These are phyloP conservation scores for Acanthopagrus latus DNA, from an alignment of 2,797 vertebrate species.

Conservation along the genomic window DNA sequence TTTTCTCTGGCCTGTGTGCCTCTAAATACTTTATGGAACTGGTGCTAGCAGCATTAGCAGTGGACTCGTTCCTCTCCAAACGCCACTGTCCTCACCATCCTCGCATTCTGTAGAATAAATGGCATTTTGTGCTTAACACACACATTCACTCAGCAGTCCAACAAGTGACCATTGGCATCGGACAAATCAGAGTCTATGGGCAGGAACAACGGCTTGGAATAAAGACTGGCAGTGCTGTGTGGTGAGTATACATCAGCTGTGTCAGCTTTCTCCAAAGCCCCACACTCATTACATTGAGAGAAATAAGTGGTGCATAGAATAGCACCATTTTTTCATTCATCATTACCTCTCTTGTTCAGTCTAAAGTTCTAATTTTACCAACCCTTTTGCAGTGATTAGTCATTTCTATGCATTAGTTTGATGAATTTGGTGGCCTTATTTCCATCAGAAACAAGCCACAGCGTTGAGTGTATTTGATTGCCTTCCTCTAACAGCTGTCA, in stretches of 20 bases:
- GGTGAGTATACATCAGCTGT: background rate
- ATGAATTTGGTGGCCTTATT: background rate
- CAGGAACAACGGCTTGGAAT: conserved; percentile 18
- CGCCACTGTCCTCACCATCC: background rate
- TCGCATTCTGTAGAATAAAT: conserved; percentile 29
- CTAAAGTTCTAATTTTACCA: background rate
- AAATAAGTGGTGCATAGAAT: background rate
- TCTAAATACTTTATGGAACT: conserved; percentile 68
- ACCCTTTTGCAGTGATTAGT: background rate
- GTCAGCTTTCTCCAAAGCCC: conserved; percentile 16
- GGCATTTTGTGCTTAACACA: conserved; percentile 41
- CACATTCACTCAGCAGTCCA: conserved; percentile 28
- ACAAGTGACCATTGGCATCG: conserved; percentile 38
- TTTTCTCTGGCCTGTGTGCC: conserved; percentile 25
- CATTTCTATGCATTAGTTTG: background rate
- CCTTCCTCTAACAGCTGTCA: background rate
- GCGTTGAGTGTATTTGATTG: background rate
- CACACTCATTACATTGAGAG: background rate
- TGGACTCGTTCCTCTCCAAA: conserved; percentile 32
- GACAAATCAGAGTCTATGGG: conserved; percentile 34
- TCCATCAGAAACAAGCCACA: background rate
- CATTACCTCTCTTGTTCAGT: background rate
- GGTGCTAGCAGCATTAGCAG: conserved; percentile 22
- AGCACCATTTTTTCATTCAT: background rate
- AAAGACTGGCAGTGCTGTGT: conserved; percentile 39